Conservation (phyloP, 1,140 invertebrate genomes). For the Lanistes nyassanus region DNA sequence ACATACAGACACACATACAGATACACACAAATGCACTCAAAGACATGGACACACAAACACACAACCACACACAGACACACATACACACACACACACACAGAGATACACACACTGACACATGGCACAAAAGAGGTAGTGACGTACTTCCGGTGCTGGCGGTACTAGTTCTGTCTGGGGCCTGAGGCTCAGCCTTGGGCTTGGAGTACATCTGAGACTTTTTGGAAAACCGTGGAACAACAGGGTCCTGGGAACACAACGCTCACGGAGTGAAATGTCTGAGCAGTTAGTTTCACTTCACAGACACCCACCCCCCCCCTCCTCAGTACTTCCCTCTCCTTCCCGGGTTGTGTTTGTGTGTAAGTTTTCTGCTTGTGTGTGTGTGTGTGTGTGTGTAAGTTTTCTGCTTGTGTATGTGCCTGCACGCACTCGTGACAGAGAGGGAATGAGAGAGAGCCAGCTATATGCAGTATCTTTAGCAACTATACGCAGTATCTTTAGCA, state of each 20-base stretch:
- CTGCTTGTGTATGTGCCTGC: not conserved
- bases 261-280: not conserved
- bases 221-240: not conserved
- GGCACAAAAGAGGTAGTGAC: not conserved
- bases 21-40: too few relatives aligned
- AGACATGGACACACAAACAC: too few relatives aligned
- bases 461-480: too few relatives aligned
- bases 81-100: not conserved
- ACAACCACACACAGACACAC: not conserved
- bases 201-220: not conserved
- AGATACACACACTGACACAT: not conserved
- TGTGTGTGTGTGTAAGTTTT: too few relatives aligned
- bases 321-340: not conserved
- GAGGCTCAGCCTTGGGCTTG: not conserved
- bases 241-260: constrained; percentile 1
- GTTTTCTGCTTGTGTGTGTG: not conserved
- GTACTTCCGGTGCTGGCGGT: constrained; percentile 12
- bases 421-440: too few relatives aligned
- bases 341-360: not conserved
- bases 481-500: too few relatives aligned
- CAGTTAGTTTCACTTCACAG: not conserved
- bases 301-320: too few relatives aligned
- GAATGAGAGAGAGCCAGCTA: too few relatives aligned
- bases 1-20: too few relatives aligned
- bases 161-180: not conserved